phyloP scores from a whole-genome alignment of 2,888 invertebrate species.

The Cremastinae sp. region DNA sequence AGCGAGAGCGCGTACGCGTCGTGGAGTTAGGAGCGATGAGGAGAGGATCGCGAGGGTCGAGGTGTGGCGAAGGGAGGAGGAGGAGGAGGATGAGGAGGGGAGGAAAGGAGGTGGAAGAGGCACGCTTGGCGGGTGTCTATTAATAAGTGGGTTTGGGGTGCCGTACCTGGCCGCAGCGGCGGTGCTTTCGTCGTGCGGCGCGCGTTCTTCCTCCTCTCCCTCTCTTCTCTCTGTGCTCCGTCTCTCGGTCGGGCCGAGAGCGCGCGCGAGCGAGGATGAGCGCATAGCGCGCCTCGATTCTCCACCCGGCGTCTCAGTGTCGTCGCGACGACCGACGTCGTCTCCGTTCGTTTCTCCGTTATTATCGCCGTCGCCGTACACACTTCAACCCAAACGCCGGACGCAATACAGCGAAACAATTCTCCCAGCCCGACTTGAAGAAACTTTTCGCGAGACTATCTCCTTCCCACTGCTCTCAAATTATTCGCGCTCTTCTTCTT shows the following conservation, averaged over 20 bases:
- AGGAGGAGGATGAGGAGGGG: background rate
- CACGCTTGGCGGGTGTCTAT: conserved; percentile 71
- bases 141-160: conserved; percentile 80
- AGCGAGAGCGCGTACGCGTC: too few species aligned
- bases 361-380: conserved; percentile 48
- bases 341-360: conserved; percentile 66
- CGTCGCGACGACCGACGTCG: conserved; percentile 79
- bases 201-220: conserved; percentile 57
- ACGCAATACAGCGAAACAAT: conserved; percentile 49
- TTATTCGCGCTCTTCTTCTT: too few species aligned
- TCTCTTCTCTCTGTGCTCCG: conserved; percentile 53
- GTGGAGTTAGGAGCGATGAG: too few species aligned
- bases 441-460: conserved; percentile 32
- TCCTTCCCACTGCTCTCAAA: background rate
- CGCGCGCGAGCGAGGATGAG: conserved; percentile 72
- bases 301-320: conserved; percentile 79
- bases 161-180: conserved; percentile 77
- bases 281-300: conserved; percentile 70
- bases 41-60: too few species aligned
- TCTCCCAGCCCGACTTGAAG: conserved; percentile 58
- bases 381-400: conserved; percentile 44
- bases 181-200: conserved; percentile 59
- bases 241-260: conserved; percentile 63
- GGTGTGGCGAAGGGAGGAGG: conserved; percentile 33
- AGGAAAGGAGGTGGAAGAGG: conserved; percentile 12